phyloP scores from a whole-genome alignment of 2,888 invertebrate species.

The Eutolmus rufibarbis region DNA sequence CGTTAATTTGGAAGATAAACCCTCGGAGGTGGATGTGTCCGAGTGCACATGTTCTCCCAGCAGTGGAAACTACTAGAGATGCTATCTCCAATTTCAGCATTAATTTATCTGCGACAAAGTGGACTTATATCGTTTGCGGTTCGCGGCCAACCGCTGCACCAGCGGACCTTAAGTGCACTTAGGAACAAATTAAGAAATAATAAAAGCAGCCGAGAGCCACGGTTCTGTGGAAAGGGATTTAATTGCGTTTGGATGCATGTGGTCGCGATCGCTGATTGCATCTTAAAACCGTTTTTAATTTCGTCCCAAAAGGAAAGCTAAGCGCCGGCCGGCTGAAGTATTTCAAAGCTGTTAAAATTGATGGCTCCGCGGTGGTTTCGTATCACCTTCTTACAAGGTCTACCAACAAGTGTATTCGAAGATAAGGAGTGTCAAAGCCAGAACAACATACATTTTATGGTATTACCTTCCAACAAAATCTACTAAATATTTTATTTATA shows the following conservation, averaged over 20 bases:
- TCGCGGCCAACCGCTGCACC: background rate
- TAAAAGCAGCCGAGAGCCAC: background rate
- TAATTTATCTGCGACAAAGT: constrained; percentile 29
- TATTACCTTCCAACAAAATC: too few relatives aligned
- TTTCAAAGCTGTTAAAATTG: background rate
- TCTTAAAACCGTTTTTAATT: background rate
- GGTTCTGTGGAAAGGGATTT: background rate
- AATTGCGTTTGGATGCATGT: background rate
- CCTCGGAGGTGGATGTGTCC: background rate
- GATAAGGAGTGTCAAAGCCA: constrained; percentile 2
- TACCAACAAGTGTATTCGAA: background rate
- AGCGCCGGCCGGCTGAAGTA: background rate
- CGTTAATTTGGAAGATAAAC: constrained; percentile 34
- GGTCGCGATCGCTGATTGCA: background rate
- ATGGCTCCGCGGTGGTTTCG: background rate
- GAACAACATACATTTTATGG: background rate
- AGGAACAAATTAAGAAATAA: constrained; percentile 13
- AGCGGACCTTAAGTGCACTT: background rate
- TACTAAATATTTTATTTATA: too few relatives aligned
- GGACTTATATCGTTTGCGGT: constrained; percentile 7
- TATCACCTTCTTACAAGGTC: background rate
- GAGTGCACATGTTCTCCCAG: background rate
- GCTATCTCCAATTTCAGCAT: constrained; percentile 3
- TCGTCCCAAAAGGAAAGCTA: background rate
- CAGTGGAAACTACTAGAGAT: constrained; percentile 23